These are phyloP conservation scores for Scomberomorus guttatus DNA, from an alignment of 2,797 vertebrate genomes.

Conservation along the genomic window DNA sequence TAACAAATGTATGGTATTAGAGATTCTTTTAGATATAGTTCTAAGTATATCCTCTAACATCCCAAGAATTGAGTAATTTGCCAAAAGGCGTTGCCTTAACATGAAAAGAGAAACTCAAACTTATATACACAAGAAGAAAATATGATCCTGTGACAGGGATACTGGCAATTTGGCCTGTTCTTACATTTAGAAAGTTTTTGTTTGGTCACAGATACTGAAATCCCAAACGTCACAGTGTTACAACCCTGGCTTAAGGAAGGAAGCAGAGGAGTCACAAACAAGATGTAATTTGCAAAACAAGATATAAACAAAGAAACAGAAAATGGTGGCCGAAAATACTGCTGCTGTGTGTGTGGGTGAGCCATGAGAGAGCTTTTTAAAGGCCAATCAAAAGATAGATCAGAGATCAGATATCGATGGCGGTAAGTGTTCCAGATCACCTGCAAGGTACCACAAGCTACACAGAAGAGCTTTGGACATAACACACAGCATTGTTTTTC, in stretches of 20 bases:
- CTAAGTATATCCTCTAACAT: background rate
- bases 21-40: background rate
- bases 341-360: background rate
- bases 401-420: background rate
- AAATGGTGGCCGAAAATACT: background rate
- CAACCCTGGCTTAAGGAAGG: background rate
- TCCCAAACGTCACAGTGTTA: background rate
- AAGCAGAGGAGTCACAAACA: background rate
- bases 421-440: background rate
- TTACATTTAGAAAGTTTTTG: background rate
- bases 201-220: background rate
- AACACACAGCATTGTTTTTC: background rate
- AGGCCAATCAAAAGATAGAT: background rate
- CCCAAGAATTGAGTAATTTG: background rate
- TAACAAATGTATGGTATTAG: background rate
- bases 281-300: constrained; percentile 1
- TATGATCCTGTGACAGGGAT: too few species aligned
- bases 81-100: background rate
- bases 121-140: background rate
- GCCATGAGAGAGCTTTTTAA: background rate
- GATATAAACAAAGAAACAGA: background rate
- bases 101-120: background rate
- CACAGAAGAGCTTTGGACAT: background rate
- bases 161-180: background rate
- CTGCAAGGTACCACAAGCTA: background rate